Evolutionary conservation across 1,140 invertebrate species (phyloP).

Genomic region (Habropoda laboriosa): DNA sequence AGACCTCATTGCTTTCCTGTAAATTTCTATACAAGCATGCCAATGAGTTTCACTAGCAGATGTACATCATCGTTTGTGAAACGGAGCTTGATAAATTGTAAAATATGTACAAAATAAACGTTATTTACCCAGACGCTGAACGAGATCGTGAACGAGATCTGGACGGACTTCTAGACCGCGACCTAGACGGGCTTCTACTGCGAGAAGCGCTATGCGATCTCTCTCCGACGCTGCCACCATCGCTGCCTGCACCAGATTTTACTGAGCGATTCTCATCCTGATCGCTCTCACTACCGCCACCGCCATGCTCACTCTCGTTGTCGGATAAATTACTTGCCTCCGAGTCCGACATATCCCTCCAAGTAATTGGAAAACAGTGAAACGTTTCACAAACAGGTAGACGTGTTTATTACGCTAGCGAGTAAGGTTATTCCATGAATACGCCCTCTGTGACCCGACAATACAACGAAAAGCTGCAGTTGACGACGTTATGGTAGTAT

Average conservation of each 20-base stretch:
- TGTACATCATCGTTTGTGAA: not conserved
- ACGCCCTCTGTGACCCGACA: not conserved
- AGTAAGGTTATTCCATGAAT: too few species aligned
- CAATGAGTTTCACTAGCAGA: not conserved
- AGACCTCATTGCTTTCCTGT: not conserved
- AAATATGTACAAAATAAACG: not conserved
- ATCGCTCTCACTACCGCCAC: constrained; percentile 64
- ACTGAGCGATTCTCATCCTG: constrained; percentile 61
- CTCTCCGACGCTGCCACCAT: constrained; percentile 52
- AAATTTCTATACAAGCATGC: not conserved
- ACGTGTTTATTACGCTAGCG: too few species aligned
- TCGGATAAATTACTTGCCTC: constrained; percentile 69
- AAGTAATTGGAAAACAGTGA: too few species aligned
- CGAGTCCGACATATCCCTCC: constrained; percentile 68
- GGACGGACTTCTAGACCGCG: constrained; percentile 60
- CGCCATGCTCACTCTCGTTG: constrained; percentile 65
- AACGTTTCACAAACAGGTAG: too few species aligned
- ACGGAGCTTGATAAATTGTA: not conserved
- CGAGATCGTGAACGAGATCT: constrained; percentile 68
- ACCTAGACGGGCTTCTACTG: constrained; percentile 64
- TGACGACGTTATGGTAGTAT: not conserved
- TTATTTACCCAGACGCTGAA: constrained; percentile 65
- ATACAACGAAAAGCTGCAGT: not conserved
- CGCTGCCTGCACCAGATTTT: constrained; percentile 61
- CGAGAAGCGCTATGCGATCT: constrained; percentile 63